A percentile compares a stretch with the other conserved stretches of the same genome.
phyloP scores from a whole-genome alignment of 2,797 vertebrate genomes.

The Heliangelus exortis region DNA sequence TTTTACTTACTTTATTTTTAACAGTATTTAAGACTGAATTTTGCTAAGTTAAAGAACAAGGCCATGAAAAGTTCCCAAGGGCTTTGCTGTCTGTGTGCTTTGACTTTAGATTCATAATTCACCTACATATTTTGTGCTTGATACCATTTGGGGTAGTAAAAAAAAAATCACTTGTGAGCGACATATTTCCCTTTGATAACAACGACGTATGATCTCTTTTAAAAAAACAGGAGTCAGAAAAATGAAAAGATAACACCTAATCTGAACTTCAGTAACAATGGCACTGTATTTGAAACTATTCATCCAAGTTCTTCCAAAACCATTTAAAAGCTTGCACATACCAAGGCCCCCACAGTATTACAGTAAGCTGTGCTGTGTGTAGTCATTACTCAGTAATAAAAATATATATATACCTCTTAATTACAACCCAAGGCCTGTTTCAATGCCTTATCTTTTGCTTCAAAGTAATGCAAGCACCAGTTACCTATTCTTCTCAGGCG shows the following conservation, averaged over 20 bases:
- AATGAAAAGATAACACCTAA: not conserved
- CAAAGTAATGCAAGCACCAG: not conserved
- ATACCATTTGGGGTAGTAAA: not conserved
- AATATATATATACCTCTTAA: not conserved
- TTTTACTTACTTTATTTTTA: not conserved
- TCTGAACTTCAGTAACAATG: not conserved
- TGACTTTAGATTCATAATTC: not conserved
- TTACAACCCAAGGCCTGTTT: not conserved
- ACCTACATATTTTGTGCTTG: not conserved
- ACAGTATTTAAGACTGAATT: not conserved
- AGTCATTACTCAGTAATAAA: not conserved
- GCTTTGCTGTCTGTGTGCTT: not conserved
- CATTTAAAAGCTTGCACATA: not conserved
- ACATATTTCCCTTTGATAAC: not conserved
- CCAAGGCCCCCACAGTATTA: not conserved
- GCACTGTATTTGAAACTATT: not conserved
- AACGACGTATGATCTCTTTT: not conserved
- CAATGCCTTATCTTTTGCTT: not conserved
- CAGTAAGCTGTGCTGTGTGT: not conserved
- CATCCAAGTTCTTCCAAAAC: not conserved
- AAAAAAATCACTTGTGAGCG: not conserved
- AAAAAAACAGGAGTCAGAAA: not conserved
- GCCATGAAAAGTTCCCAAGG: not conserved
- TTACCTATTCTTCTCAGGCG: not conserved
- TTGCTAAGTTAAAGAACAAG: not conserved